Percentiles rank a stretch among this genome's conserved stretches.
These are phyloP conservation scores for Calliopum simillimum DNA, from an alignment of 2,888 invertebrate genomes.

Conservation along the genomic window DNA sequence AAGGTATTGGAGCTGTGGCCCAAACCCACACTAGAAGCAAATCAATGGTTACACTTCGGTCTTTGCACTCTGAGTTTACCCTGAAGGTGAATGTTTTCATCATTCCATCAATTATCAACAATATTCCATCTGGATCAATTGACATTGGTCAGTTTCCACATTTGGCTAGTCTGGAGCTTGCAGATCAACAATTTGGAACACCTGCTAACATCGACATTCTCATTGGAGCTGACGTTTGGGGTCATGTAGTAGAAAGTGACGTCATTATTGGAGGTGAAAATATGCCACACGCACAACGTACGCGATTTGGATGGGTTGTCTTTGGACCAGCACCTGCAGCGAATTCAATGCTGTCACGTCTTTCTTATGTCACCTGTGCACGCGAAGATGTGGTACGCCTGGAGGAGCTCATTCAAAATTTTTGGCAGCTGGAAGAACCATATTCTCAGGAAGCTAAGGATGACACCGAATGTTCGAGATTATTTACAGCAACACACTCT, in stretches of 20 bases:
- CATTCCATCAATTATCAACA: slow-evolving; percentile 1
- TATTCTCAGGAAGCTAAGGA: not conserved
- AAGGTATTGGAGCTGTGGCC: slow-evolving; percentile 34
- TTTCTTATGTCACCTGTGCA: slow-evolving; percentile 3
- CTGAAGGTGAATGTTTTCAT: not conserved
- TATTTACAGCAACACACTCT: too few relatives aligned
- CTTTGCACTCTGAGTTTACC: not conserved
- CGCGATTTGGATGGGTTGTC: too few relatives aligned
- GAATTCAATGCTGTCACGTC: not conserved
- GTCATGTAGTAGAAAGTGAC: slow-evolving; percentile 27
- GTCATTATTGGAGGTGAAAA: slow-evolving; percentile 17
- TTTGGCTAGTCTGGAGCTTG: not conserved
- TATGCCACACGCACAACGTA: slow-evolving; percentile 35
- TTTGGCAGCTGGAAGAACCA: slow-evolving; percentile 38
- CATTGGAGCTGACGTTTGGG: slow-evolving; percentile 37
- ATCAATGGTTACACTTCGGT: too few relatives aligned
- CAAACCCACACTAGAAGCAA: slow-evolving; percentile 19
- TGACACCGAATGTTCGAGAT: slow-evolving; percentile 4
- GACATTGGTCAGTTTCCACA: not conserved
- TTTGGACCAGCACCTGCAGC: slow-evolving; percentile 35
- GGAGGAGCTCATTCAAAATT: slow-evolving; percentile 35
- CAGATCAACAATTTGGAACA: slow-evolving; percentile 38
- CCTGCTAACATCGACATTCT: slow-evolving; percentile 40
- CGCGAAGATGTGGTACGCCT: slow-evolving; percentile 14
- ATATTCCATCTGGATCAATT: not conserved